Conservation (phyloP, 1,140 invertebrate species). For the Pygmarrhopalites habei region DNA sequence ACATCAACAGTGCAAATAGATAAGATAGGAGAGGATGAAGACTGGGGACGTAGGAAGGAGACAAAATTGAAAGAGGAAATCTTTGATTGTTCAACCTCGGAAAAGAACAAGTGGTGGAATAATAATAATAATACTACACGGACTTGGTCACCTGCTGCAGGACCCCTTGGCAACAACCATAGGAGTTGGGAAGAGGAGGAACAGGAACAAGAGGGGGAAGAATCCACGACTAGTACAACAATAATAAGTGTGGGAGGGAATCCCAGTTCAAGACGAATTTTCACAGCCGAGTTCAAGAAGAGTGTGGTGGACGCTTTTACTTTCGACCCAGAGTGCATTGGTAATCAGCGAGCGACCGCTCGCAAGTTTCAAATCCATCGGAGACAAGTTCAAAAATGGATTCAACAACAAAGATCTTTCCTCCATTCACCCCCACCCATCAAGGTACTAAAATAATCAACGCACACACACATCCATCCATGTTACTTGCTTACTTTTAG, state of each 20-base stretch:
- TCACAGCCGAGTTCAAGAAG: slow-evolving; percentile 73
- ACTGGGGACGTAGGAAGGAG: too few species aligned
- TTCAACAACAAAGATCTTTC: slow-evolving; percentile 50
- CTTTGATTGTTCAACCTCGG: too few species aligned
- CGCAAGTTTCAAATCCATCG: slow-evolving; percentile 78
- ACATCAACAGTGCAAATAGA: background rate
- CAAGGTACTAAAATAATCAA: background rate
- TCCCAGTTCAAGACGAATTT: slow-evolving; percentile 55
- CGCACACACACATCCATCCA: background rate
- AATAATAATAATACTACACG: too few species aligned
- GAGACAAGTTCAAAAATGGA: slow-evolving; percentile 79
- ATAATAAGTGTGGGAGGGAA: too few species aligned
- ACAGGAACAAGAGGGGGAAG: background rate
- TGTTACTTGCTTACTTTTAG: background rate
- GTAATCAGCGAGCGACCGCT: slow-evolving; percentile 75
- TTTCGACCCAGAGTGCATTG: slow-evolving; percentile 70
- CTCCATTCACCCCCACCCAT: background rate
- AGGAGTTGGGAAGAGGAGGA: slow-evolving; percentile 10
- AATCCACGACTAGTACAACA: too few species aligned
- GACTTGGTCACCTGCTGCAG: slow-evolving; percentile 18
- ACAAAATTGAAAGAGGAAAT: too few species aligned
- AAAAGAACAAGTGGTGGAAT: too few species aligned
- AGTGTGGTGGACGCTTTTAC: slow-evolving; percentile 77
- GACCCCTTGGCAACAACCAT: slow-evolving; percentile 13
- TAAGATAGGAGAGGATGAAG: background rate